Conservation (phyloP, 2,113 vertebrate species). For the Silurus glanis region DNA sequence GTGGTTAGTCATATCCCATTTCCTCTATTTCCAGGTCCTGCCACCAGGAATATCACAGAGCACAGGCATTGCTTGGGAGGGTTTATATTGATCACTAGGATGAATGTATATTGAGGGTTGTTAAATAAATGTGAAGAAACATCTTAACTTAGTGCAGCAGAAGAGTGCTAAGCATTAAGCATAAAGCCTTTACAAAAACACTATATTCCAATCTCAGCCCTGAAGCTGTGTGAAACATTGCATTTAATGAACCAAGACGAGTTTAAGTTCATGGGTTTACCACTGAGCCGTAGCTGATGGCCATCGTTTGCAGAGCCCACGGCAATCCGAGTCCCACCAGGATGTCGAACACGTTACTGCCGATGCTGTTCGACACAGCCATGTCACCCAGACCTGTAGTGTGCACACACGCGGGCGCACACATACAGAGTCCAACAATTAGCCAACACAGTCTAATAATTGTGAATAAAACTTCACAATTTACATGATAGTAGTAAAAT, state of each 20-base stretch:
- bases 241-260: background rate
- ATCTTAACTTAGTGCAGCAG: background rate
- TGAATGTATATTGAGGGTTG: background rate
- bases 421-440: background rate
- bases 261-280: slow-evolving; percentile 63
- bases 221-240: background rate
- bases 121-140: background rate
- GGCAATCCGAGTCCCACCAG: slow-evolving; percentile 92
- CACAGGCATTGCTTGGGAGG: background rate
- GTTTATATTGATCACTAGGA: background rate
- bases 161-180: background rate
- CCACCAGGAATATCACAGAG: slow-evolving; percentile 1
- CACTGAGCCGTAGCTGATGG: slow-evolving; percentile 81
- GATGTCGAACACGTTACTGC: slow-evolving; percentile 97
- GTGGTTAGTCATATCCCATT: background rate
- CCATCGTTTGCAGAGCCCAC: slow-evolving; percentile 94
- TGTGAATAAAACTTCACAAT: too few species aligned
- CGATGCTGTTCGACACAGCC: slow-evolving; percentile 96
- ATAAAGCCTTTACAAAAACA: background rate
- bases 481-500: too few species aligned
- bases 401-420: too few species aligned
- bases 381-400: slow-evolving; percentile 89
- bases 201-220: background rate
- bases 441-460: background rate
- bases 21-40: background rate